Evolutionary conservation across 2,797 vertebrate species (phyloP).

Genomic region (Acanthurus leucopareius): DNA sequence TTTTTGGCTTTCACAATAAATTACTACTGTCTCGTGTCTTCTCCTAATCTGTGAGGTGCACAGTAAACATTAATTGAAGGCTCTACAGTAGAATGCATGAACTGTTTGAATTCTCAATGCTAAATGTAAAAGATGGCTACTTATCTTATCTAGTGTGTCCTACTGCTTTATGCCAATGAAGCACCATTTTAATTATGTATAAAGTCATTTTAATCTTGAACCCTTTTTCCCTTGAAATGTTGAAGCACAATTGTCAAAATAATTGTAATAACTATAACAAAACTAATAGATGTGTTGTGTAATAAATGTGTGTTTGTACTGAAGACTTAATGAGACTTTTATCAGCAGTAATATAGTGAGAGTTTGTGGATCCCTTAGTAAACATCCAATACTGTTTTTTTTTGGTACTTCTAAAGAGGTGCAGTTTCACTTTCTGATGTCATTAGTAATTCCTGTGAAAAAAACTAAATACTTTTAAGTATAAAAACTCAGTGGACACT

Average conservation of each 20-base stretch:
- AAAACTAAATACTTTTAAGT: no score
- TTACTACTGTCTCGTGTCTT: background rate
- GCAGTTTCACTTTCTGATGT: background rate
- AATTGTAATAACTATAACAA: no score
- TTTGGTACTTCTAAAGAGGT: background rate
- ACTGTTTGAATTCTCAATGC: background rate
- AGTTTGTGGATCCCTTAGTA: no score
- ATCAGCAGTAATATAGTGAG: no score
- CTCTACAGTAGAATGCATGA: background rate
- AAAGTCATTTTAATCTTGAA: no score
- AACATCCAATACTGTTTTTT: no score
- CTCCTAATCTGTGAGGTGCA: background rate
- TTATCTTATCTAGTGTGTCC: background rate
- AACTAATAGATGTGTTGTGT: no score
- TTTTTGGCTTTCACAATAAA: background rate
- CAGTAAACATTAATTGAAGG: background rate
- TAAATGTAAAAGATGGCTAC: background rate
- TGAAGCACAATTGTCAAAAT: no score
- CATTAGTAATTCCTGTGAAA: background rate
- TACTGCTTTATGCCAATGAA: conserved; percentile 9
- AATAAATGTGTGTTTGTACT: no score
- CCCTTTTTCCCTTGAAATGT: no score
- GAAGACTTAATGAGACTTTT: no score
- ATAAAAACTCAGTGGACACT: no score
- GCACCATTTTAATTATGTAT: background rate